Evolutionary conservation across 2,113 vertebrate species (phyloP).

Genomic region (Isichthys henryi): DNA sequence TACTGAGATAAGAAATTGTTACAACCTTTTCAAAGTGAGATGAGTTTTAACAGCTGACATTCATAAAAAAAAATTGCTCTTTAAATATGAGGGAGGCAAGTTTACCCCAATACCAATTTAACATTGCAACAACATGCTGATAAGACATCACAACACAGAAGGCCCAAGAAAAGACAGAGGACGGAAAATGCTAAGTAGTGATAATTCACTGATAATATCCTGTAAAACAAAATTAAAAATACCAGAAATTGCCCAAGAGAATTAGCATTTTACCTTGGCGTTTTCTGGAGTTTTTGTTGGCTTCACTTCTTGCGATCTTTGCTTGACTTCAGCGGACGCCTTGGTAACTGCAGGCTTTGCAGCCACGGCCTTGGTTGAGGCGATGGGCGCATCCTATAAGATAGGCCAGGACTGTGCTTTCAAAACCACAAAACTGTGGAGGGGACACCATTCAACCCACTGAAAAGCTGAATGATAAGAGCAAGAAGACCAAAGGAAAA

Average conservation of each 20-base stretch:
- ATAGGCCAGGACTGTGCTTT: neutral
- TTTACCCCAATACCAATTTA: neutral
- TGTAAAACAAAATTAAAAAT: neutral
- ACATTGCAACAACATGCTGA: neutral
- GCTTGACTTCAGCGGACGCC: neutral
- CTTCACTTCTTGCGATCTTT: conserved; percentile 28
- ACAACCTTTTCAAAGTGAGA: neutral
- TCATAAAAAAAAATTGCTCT: too few relatives aligned
- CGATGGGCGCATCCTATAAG: neutral
- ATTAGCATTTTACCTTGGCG: neutral
- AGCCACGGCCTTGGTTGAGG: neutral
- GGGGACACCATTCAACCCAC: neutral
- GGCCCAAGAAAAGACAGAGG: neutral
- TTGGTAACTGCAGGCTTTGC: neutral
- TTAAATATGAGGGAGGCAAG: too few relatives aligned
- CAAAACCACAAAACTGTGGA: too few relatives aligned
- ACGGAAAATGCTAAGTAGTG: neutral
- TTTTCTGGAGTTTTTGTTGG: conserved; percentile 34
- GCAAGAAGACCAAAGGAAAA: neutral
- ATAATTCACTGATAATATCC: neutral
- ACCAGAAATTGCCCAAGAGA: neutral
- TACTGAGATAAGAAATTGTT: neutral
- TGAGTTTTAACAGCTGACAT: neutral
- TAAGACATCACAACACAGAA: neutral
- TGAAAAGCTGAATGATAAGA: neutral